These are phyloP conservation scores for Metaphire vulgaris DNA, from an alignment of 1,140 invertebrate genomes.

Conservation along the genomic window DNA sequence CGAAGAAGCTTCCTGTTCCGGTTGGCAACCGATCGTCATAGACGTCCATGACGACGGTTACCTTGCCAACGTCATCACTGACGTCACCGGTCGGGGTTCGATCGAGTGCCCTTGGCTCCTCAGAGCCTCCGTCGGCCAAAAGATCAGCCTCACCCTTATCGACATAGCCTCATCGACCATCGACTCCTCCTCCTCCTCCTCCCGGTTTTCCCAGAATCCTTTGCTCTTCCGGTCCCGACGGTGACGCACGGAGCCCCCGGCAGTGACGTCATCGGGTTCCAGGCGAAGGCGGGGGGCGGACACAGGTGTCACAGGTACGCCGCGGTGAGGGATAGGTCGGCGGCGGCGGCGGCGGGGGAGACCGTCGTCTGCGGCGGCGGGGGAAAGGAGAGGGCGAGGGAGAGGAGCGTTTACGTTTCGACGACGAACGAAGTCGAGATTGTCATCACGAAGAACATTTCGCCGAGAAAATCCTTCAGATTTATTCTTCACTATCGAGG, in stretches of 20 bases:
- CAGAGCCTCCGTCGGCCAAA: not conserved
- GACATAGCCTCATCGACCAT: not conserved
- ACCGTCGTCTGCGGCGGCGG: not conserved
- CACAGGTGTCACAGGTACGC: not conserved
- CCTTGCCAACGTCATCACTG: not conserved
- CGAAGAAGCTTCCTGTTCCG: too few relatives aligned
- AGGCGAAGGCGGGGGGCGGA: not conserved
- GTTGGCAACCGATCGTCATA: not conserved
- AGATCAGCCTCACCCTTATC: not conserved
- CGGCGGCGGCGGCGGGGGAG: not conserved
- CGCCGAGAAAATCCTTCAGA: not conserved
- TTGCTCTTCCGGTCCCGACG: not conserved
- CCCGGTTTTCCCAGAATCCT: not conserved
- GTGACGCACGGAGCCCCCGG: not conserved
- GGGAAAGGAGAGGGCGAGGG: not conserved
- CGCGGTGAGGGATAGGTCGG: not conserved
- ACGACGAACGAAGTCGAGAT: not conserved
- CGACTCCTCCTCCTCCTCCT: too few relatives aligned
- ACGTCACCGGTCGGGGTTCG: not conserved
- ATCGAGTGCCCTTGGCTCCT: not conserved
- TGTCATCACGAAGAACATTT: not conserved
- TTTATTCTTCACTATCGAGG: not conserved
- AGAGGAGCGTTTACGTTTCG: not conserved
- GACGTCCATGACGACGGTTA: not conserved
- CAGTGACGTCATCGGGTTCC: not conserved